Evolutionary conservation across 2,888 invertebrate genomes (phyloP).

Genomic region (Diabrotica balteata): DNA sequence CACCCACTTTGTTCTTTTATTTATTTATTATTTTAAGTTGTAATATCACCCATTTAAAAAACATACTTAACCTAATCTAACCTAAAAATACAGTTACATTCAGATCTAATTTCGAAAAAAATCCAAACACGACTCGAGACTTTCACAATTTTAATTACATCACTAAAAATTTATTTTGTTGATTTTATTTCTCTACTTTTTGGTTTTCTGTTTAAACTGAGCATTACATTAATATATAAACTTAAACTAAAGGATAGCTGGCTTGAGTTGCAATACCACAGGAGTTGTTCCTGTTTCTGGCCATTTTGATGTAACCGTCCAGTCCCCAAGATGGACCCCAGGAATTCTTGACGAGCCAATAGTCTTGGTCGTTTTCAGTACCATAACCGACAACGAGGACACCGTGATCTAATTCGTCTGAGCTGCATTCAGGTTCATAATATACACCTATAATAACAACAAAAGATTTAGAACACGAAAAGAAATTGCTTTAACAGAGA

Average conservation of each 20-base stretch:
- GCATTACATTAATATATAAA: neutral
- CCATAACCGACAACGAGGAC: constrained; percentile 87
- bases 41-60: too few relatives aligned
- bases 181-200: neutral
- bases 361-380: constrained; percentile 75
- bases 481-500: too few relatives aligned
- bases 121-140: too few relatives aligned
- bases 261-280: constrained; percentile 87
- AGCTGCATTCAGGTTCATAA: constrained; percentile 78
- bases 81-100: too few relatives aligned
- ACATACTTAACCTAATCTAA: too few relatives aligned
- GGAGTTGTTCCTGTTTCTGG: constrained; percentile 81
- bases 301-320: constrained; percentile 87
- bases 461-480: constrained; percentile 65
- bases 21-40: too few relatives aligned
- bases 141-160: too few relatives aligned
- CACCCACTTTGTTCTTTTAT: too few relatives aligned
- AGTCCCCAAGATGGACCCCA: constrained; percentile 85
- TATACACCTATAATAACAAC: constrained; percentile 52
- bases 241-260: constrained; percentile 86
- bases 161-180: too few relatives aligned
- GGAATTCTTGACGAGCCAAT: constrained; percentile 90
- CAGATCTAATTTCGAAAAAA: too few relatives aligned
- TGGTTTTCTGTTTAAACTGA: neutral
- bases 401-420: constrained; percentile 80